These are phyloP conservation scores for Polydesmus complanatus DNA, from an alignment of 2,888 invertebrate genomes.

Conservation along the genomic window DNA sequence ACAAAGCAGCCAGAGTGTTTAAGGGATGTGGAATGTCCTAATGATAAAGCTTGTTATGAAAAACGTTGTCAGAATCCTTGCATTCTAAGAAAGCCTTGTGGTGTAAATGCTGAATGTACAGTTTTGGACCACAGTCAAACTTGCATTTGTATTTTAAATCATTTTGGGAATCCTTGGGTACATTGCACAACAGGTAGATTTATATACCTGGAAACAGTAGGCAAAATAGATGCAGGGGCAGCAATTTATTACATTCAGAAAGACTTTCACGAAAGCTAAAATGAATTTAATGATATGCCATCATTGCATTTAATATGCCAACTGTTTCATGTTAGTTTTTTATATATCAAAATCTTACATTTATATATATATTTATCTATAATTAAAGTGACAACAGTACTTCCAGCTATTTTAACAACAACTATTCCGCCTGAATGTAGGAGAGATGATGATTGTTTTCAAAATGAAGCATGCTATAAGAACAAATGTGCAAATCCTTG, in stretches of 20 bases:
- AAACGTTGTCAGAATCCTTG: constrained; percentile 55
- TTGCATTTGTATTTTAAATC: constrained; percentile 53
- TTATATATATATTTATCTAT: no score
- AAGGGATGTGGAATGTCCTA: constrained; percentile 64
- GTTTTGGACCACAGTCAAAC: constrained; percentile 62
- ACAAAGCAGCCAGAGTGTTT: constrained; percentile 54
- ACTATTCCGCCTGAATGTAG: constrained; percentile 49
- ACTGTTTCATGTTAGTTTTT: no score
- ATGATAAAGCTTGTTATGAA: constrained; percentile 56
- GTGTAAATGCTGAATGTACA: constrained; percentile 68
- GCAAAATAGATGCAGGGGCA: no score
- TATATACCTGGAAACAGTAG: background rate
- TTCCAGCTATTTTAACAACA: no score
- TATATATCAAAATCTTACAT: no score
- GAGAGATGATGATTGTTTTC: constrained; percentile 64
- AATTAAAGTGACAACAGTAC: no score
- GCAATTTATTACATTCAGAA: no score
- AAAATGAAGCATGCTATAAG: constrained; percentile 62
- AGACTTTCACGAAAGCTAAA: no score
- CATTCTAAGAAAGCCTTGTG: constrained; percentile 61
- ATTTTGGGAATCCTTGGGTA: constrained; percentile 61
- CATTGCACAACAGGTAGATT: constrained; percentile 43
- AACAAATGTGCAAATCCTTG: constrained; percentile 68
- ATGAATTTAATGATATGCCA: no score
- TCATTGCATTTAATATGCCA: no score